Conservation (phyloP, 2,888 invertebrate species). For the Tribolium freemani region DNA sequence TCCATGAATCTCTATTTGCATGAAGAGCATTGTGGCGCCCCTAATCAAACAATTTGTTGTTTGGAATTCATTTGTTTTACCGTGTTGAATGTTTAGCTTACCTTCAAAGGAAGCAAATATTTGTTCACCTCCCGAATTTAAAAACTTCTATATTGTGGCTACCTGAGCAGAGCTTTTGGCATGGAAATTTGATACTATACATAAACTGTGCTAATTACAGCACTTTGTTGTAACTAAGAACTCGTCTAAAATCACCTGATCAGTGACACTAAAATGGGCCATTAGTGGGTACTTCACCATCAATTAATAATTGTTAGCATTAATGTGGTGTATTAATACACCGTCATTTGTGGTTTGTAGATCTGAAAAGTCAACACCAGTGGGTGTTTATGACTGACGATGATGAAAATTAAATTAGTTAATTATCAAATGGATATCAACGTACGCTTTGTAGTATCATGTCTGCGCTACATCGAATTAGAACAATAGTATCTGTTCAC, state of each 20-base stretch:
- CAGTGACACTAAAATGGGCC: conserved; percentile 1
- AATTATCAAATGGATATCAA: conserved; percentile 35
- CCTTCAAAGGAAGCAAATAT: conserved; percentile 52
- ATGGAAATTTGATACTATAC: conserved; percentile 19
- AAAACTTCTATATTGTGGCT: conserved; percentile 19
- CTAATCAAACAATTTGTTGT: conserved; percentile 55
- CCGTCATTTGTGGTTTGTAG: conserved; percentile 5
- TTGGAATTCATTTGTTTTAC: conserved; percentile 55
- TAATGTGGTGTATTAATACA: conserved; percentile 13
- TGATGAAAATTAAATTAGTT: conserved; percentile 40
- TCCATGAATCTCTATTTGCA: conserved; percentile 27
- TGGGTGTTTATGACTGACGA: conserved; percentile 18
- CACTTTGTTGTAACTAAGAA: conserved; percentile 32
- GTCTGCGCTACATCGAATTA: conserved; percentile 12
- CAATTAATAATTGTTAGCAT: conserved; percentile 13
- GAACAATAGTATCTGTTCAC: conserved; percentile 11
- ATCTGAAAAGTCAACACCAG: conserved; percentile 11
- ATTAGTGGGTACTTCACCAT: conserved; percentile 15
- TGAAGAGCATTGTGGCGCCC: conserved; percentile 50
- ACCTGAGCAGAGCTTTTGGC: conserved; percentile 25
- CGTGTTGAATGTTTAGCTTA: conserved; percentile 50
- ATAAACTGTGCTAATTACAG: not conserved
- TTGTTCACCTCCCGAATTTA: conserved; percentile 46
- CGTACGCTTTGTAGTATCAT: conserved; percentile 18
- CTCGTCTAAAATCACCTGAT: not conserved